Conservation (phyloP, 53 echinoderm and acorn worm species). For the Glandiceps talaboti region DNA sequence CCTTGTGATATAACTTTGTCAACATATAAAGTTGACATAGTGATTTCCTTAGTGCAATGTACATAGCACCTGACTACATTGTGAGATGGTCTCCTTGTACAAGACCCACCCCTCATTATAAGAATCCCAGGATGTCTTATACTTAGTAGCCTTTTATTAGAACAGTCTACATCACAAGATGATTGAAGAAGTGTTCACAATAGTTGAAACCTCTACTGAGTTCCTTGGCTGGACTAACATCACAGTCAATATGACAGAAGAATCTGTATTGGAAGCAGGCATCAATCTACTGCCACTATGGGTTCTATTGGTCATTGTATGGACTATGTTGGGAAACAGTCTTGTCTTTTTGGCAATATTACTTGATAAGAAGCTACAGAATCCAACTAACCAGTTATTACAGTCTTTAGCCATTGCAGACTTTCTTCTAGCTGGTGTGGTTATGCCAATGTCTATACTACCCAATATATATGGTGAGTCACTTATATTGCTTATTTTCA, state of each 20-base stretch:
- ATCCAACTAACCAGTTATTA: constrained; percentile 61
- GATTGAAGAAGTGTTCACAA: no score
- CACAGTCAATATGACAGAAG: not conserved
- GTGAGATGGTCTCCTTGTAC: no score
- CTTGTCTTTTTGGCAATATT: constrained; percentile 60
- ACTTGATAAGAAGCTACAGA: constrained; percentile 48
- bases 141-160: no score
- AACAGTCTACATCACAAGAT: no score
- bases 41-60: no score
- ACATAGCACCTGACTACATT: no score
- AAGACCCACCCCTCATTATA: no score
- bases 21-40: no score
- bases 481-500: no score
- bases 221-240: not conserved
- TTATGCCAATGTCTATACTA: constrained; percentile 72
- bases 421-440: constrained; percentile 73
- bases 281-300: constrained; percentile 41
- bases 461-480: constrained; percentile 62
- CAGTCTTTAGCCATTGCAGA: constrained; percentile 80
- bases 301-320: constrained; percentile 42
- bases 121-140: no score
- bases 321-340: constrained; percentile 40
- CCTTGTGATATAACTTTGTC: no score
- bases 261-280: not conserved
- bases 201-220: no score